phyloP scores from a whole-genome alignment of 2,797 vertebrate genomes.

The Myotis daubentonii region DNA sequence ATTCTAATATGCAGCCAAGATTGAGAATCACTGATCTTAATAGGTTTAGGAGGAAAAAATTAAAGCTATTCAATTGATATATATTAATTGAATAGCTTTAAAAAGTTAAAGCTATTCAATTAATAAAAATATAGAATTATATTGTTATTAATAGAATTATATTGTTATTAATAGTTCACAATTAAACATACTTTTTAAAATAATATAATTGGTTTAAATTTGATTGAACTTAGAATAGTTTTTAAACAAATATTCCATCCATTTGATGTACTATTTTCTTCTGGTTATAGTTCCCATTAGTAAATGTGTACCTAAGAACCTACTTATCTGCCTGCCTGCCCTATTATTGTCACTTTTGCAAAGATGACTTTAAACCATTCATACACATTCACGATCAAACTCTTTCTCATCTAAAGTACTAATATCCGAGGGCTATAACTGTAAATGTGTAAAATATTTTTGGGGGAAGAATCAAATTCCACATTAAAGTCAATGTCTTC shows the following conservation, averaged over 20 bases:
- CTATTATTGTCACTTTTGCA: not conserved
- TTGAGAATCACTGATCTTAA: not conserved
- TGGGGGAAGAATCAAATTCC: not conserved
- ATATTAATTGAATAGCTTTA: no score
- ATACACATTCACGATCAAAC: not conserved
- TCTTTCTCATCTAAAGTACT: not conserved
- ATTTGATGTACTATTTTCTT: not conserved
- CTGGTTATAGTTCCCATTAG: not conserved
- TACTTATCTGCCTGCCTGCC: not conserved
- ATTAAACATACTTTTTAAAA: conserved; percentile 26
- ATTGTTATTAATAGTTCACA: not conserved
- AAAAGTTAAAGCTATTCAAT: no score
- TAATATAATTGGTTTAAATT: not conserved
- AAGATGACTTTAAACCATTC: not conserved
- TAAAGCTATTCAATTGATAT: not conserved
- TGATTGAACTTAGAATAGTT: not conserved
- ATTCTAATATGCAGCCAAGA: not conserved
- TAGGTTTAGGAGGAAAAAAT: not conserved
- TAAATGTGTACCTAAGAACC: not conserved
- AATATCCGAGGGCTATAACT: not conserved
- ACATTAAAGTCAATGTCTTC: not conserved
- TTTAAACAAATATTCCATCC: not conserved
- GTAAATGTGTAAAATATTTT: not conserved
- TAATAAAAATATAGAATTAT: not conserved
- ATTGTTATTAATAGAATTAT: not conserved